Conservation (phyloP, 2,797 vertebrate genomes). For the Chelon auratus region DNA sequence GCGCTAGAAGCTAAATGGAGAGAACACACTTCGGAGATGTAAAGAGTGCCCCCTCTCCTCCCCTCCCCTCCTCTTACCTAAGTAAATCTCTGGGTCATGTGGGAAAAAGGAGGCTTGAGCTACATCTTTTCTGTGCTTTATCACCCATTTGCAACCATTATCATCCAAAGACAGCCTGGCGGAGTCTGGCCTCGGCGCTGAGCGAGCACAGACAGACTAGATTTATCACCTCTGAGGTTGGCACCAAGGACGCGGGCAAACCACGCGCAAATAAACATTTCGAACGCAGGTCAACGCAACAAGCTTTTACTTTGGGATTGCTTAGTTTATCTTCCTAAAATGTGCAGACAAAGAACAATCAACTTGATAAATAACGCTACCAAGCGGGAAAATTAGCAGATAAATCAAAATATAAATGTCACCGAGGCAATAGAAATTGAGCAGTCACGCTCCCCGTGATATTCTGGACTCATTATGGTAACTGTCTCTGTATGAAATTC, state of each 20-base stretch:
- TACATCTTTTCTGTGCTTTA: constrained; percentile 61
- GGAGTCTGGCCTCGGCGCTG: constrained; percentile 46
- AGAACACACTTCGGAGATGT: constrained; percentile 3
- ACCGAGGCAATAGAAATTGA: too few species aligned
- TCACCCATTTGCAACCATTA: constrained; percentile 63
- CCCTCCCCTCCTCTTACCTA: background rate
- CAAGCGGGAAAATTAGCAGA: background rate
- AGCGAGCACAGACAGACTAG: constrained; percentile 43
- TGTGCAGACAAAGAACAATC: constrained; percentile 1
- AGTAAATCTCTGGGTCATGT: constrained; percentile 50
- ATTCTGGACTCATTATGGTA: constrained; percentile 18
- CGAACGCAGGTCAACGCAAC: background rate
- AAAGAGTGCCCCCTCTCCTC: background rate
- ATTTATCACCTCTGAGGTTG: constrained; percentile 70
- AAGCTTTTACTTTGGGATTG: background rate
- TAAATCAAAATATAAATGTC: background rate
- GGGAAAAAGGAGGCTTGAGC: constrained; percentile 43
- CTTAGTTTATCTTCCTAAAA: background rate
- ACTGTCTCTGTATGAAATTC: constrained; percentile 22
- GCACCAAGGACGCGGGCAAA: constrained; percentile 27
- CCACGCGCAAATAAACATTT: constrained; percentile 2
- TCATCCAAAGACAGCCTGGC: constrained; percentile 58
- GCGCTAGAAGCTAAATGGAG: constrained; percentile 20
- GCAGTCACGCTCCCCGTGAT: constrained; percentile 4
- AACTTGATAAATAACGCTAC: background rate